Evolutionary conservation across 2,113 vertebrate genomes (phyloP), one percentile per base, ranked within the genome.

Genomic region (Deroptyus accipitrinus): DNA sequence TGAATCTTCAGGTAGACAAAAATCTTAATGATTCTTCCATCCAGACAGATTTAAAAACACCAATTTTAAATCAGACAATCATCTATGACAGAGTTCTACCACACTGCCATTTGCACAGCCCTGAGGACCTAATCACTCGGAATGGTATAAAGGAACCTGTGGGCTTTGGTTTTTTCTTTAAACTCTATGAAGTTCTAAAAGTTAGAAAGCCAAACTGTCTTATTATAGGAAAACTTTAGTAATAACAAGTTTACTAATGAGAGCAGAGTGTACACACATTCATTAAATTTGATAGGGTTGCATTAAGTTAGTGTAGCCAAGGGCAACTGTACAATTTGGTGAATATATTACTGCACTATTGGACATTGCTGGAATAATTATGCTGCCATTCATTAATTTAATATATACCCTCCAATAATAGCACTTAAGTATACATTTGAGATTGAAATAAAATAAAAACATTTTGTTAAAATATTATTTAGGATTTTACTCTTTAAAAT

Each of bases 91-190:
- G 8, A 76, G 41, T 6, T 42, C 77, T 57, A 20, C 5, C 39
- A 27, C 1, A 0, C 1, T 27, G 24, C 33, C 11, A 4, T 49
- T 46, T 33, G 17, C 23, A 79, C 3, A 62, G 12, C 44, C 55
- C 73, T 62, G 25, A 67, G 44, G 33, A 46, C 7, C 31, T 54
- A 80, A 9, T 6, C 8, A 2, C 54, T 73, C 18, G 22, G 11
- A 90, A 75, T 9, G 41, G 11, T n/a, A 18, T 6, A 3, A 75
- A 42, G 12, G 25, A 42, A 59, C 6, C 11, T 59, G 3, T 3
- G 44, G 25, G 25, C 9, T 83, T 83, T 54, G 31, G 10, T 15
- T 90, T 92, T 51, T 18, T 8, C 76, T 69, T 39, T 42, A 44
- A 78, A 54, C 33, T 62, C 57, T 41, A 73, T 24, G 57, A 92